Evolutionary conservation across 2,113 vertebrate species (phyloP).

Genomic region (Apteryx mantelli): DNA sequence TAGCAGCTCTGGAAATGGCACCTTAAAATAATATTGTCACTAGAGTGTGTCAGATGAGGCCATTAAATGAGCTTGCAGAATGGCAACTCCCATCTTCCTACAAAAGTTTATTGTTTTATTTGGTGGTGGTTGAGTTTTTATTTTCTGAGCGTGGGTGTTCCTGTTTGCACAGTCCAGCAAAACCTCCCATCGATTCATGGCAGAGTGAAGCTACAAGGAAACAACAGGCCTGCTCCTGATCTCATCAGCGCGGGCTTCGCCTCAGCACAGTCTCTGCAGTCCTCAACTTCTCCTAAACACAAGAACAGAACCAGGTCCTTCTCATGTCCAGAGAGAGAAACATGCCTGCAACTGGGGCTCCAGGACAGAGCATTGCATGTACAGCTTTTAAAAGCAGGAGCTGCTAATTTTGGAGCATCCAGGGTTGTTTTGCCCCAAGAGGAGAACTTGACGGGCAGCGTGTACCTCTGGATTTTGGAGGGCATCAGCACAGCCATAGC

Average conservation of each 20-base stretch:
- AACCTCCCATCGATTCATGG: background rate
- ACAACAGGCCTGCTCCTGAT: background rate
- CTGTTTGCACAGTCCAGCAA: background rate
- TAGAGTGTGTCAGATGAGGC: background rate
- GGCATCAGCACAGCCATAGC: background rate
- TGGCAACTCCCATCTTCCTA: background rate
- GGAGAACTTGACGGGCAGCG: rapidly evolving
- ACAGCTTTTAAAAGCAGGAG: background rate
- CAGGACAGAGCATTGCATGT: background rate
- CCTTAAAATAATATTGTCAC: background rate
- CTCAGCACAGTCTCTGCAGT: background rate
- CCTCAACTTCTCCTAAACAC: background rate
- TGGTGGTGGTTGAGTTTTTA: background rate
- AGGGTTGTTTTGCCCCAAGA: background rate
- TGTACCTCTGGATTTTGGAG: background rate
- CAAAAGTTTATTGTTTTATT: background rate
- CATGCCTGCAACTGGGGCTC: background rate
- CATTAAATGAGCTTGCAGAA: background rate
- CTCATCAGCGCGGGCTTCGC: rapidly evolving
- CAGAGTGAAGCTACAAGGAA: background rate
- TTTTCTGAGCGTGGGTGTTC: background rate
- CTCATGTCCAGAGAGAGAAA: background rate
- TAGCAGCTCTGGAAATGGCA: background rate
- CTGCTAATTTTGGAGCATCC: background rate
- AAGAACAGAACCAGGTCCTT: background rate